Evolutionary conservation across 2,113 vertebrate genomes (phyloP).

Genomic region (Elephas maximus): DNA sequence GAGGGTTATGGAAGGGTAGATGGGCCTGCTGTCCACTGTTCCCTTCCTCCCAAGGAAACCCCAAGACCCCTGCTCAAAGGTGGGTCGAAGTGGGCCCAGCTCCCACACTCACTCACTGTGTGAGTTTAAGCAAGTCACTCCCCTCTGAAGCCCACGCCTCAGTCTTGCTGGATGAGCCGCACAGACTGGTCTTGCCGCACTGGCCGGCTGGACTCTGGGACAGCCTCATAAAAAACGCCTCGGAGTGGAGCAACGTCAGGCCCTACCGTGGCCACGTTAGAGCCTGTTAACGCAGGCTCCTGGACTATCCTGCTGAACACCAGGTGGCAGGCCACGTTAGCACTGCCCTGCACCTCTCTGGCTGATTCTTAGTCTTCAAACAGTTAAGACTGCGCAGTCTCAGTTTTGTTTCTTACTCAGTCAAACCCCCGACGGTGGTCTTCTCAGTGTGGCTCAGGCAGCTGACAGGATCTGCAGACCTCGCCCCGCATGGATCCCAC

Average conservation of each 20-base stretch:
- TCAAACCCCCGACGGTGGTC: too few species aligned
- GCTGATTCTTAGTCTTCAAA: background rate
- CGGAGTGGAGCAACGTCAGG: fast-evolving
- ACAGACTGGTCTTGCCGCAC: background rate
- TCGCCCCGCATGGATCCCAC: background rate
- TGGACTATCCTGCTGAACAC: background rate
- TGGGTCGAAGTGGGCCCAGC: background rate
- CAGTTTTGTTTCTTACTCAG: background rate
- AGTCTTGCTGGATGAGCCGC: background rate
- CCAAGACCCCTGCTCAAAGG: background rate
- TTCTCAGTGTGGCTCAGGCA: background rate
- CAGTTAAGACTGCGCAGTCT: background rate
- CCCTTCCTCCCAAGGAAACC: background rate
- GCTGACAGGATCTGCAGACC: background rate
- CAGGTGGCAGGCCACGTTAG: fast-evolving
- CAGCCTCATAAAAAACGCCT: background rate
- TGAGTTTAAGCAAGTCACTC: background rate
- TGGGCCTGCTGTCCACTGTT: background rate
- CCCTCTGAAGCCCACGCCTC: background rate
- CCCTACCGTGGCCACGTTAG: background rate
- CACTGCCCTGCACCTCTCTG: background rate
- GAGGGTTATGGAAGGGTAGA: background rate
- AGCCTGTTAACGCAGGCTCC: background rate
- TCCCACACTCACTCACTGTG: background rate
- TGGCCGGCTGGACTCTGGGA: background rate